phyloP scores from a whole-genome alignment of 2,888 invertebrate genomes.

The Graphium colonna region DNA sequence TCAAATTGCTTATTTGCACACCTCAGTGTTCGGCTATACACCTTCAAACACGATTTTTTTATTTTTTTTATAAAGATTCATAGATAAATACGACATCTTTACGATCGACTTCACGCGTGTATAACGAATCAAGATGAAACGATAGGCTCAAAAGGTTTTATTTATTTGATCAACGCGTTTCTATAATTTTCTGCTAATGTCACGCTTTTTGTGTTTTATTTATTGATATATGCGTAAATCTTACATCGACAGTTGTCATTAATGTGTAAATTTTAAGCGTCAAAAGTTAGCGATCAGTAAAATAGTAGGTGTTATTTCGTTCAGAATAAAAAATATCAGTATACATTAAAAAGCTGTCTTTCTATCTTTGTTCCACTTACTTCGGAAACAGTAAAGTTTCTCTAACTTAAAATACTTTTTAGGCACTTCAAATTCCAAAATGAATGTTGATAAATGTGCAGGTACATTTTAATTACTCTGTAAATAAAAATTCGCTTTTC shows the following conservation, averaged over 20 bases:
- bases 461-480: not conserved
- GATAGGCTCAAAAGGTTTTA: conserved; percentile 8
- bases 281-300: too few species aligned
- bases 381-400: too few species aligned
- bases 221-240: not conserved
- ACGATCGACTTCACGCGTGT: not conserved
- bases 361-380: too few species aligned
- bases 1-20: conserved; percentile 17
- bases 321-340: too few species aligned
- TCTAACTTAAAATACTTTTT: not conserved
- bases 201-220: conserved; percentile 4
- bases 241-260: conserved; percentile 3
- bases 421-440: conserved; percentile 1
- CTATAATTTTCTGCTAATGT: not conserved
- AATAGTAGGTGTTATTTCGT: too few species aligned
- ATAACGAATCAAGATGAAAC: conserved; percentile 5
- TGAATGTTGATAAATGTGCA: conserved; percentile 12
- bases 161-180: conserved; percentile 5
- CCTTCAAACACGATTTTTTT: not conserved
- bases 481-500: not conserved
- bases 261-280: too few species aligned
- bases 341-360: too few species aligned
- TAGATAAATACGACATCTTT: conserved; percentile 1
- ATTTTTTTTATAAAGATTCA: not conserved
- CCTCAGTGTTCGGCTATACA: conserved; percentile 3